Evolutionary conservation across 2,888 invertebrate genomes (phyloP).

Genomic region (Ametastegia equiseti): DNA sequence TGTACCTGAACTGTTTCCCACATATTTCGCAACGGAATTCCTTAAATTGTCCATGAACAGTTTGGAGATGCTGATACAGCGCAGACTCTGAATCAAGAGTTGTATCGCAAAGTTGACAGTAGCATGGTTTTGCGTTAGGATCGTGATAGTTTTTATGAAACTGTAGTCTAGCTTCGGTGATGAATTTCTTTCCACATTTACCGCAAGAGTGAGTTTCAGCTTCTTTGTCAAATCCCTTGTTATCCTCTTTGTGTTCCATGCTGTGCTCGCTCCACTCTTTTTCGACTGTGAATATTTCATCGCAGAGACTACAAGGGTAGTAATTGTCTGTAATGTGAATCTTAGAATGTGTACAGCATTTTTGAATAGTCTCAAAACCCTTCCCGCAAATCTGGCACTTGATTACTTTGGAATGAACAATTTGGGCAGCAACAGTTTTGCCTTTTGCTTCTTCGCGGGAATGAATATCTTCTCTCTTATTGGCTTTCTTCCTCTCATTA

Average conservation of each 20-base stretch:
- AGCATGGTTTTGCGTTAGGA: conserved; percentile 29
- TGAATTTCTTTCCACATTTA: conserved; percentile 54
- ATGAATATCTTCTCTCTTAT: background rate
- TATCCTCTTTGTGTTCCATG: conserved; percentile 1
- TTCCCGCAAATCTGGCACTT: conserved; percentile 29
- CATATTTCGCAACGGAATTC: conserved; percentile 55
- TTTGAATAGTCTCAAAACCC: conserved; percentile 15
- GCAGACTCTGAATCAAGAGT: conserved; percentile 47
- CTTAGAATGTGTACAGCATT: conserved; percentile 23
- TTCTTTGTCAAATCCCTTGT: conserved; percentile 23
- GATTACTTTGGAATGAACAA: background rate
- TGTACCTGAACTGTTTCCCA: conserved; percentile 53
- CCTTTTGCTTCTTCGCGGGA: background rate
- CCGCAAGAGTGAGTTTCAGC: conserved; percentile 43
- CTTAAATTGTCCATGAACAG: conserved; percentile 43
- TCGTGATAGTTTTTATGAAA: conserved; percentile 55
- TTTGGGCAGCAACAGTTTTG: background rate
- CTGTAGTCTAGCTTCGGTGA: conserved; percentile 52
- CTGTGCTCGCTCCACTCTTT: conserved; percentile 46
- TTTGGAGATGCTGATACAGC: conserved; percentile 44
- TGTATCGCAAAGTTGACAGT: conserved; percentile 49
- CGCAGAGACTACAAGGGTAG: conserved; percentile 47
- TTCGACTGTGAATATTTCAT: conserved; percentile 3
- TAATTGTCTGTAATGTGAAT: conserved; percentile 14
- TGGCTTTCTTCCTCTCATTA: background rate